Base-by-base conservation (phyloP, 2,888 invertebrate species). In the Dryobotodes eremita region DNA sequence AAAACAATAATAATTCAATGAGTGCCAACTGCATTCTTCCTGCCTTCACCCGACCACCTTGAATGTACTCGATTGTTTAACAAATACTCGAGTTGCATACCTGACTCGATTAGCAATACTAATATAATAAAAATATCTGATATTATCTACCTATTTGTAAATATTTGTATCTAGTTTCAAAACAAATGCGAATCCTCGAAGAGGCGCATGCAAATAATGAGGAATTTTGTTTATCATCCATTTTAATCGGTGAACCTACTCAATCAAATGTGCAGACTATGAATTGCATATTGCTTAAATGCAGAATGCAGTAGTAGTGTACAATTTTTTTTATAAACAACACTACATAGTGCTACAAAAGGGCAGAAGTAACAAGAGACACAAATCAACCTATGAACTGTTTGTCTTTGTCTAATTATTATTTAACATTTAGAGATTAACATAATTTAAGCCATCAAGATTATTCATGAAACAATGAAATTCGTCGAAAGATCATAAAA, bases 41-140 rank as follows among this genome's bases (percentile, higher is more conserved):
- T 93, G 91, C 92, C 90, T 93, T 90, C 90, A 93, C 95, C 90
- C 77, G 94, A 89, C 93, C 87, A 92, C 96, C 96, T 96, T 95
- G 95, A 95, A 88, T 90, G 88, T 86, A 90, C 87, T 91, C 87
- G 90, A 92, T 90, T 91, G 91, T 92, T 90, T 81, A 88, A 84
- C 82, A 89, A 86, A 79, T 86, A 88, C 84, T 90, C 83, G 78
- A 86, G 79, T 84, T 86, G 90, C 92, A 92, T 93, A 92, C 90
- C 89, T 86, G 85, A 86, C 82, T 88, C 89, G 89, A 92, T 93
- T 90, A 90, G 87, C 90, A 88, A 79, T 69, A 75, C 76, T 61
- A 83, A 75, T 71, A 71, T 84, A 79, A 69, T 84, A 73, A 80
- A 88, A 84, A 79, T 79, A 75, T 76, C 74, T 71, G 82, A 88